Conservation (phyloP, 2,113 vertebrate genomes). For the Tragelaphus imberbis region DNA sequence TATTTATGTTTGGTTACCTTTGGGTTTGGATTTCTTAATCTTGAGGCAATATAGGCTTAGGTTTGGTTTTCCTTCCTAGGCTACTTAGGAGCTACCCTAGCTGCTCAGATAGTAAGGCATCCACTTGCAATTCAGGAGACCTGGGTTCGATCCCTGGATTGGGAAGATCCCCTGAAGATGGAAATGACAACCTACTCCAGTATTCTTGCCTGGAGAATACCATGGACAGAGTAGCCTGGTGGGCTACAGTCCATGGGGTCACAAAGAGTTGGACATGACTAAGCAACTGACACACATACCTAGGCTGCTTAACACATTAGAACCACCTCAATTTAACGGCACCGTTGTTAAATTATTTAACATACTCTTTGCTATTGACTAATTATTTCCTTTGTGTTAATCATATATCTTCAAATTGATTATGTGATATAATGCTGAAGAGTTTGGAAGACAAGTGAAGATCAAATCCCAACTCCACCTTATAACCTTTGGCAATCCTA, state of each 20-base stretch:
- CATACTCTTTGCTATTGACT: background rate
- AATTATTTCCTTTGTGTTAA: background rate
- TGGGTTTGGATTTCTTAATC: background rate
- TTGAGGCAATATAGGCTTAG: background rate
- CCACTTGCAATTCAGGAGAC: background rate
- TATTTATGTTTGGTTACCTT: background rate
- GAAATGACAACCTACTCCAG: background rate
- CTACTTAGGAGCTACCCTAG: background rate
- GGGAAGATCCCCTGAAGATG: background rate
- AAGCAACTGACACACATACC: background rate
- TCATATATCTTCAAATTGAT: background rate
- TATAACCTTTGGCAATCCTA: background rate
- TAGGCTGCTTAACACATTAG: background rate
- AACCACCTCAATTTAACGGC: background rate
- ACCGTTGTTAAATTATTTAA: background rate
- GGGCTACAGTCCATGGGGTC: background rate
- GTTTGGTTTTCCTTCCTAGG: background rate
- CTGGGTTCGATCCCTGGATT: background rate
- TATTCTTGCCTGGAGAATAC: background rate
- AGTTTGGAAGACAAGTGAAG: background rate
- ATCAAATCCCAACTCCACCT: background rate
- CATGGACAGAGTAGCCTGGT: background rate
- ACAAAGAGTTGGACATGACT: background rate
- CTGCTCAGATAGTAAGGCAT: background rate
- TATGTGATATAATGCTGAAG: background rate